Evolutionary conservation across 2,113 vertebrate species (phyloP), one percentile per base, ranked within the genome.

Genomic region (Albula goreensis): DNA sequence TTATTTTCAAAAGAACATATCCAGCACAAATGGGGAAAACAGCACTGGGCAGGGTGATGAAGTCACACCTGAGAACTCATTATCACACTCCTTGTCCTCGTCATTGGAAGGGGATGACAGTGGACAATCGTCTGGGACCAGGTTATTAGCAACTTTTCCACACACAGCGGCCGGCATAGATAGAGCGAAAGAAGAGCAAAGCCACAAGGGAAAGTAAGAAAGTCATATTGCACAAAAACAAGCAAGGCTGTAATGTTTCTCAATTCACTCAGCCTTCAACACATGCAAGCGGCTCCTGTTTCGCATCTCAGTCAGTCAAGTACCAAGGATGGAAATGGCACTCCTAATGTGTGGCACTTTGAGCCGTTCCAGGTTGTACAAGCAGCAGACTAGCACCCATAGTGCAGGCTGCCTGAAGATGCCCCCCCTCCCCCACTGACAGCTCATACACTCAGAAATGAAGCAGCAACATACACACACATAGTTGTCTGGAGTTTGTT

Each of bases 1-100:
- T 41, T 41, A 41, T 41, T 41, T 41, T 41, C 31, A 41, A 41
- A 41, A 48, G 48, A 1, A 4, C 4, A 50, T 50, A 51, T 12
- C 52, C 74, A 53, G 31, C 31, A 82, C 22, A 90, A 41, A 83
- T 86, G 93, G 83, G 77, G 83, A 91, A 56, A 88, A 88, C 53
- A 57, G 66, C 85, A 81, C 88, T 51, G 82, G 82, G 92, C 50
- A 2, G 50, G 66, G 70, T 41, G 66, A 56, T 31, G 85, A 82
- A 48, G 50, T 82, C 94, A 94, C 92, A 95, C 94, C 94, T 95
- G 94, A 91, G 93, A 90, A 93, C 91, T 95, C 94, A 93, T 92
- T 89, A 90, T 94, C 93, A 25, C 90, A 92, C 7, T 94, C 92
- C 90, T 91, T 90, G 90, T 52, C 85, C 88, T 94, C 74, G 86